Evolutionary conservation across 1,140 invertebrate species (phyloP).

Genomic region (Drosophila burlai): DNA sequence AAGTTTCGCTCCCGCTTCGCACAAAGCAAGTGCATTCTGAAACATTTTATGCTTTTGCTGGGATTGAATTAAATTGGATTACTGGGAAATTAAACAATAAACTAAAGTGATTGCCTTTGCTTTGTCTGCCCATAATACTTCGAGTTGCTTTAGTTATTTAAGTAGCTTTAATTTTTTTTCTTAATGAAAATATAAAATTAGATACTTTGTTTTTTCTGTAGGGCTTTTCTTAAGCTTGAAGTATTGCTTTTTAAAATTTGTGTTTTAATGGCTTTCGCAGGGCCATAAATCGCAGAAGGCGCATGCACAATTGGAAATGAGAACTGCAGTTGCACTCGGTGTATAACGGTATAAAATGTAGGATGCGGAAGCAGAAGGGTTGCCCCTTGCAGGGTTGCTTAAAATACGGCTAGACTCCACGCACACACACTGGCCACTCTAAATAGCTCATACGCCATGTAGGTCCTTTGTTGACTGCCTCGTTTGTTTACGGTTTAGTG

Average conservation of each 20-base stretch:
- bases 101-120: conserved; percentile 7
- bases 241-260: background rate
- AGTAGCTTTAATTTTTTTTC: background rate
- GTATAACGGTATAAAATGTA: conserved; percentile 6
- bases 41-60: conserved; percentile 9
- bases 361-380: conserved; percentile 38
- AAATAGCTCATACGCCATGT: conserved; percentile 80
- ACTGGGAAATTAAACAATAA: conserved; percentile 14
- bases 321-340: conserved; percentile 44
- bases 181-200: background rate
- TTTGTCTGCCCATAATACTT: background rate
- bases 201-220: background rate
- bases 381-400: conserved; percentile 27
- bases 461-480: conserved; percentile 75
- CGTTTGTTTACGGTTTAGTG: conserved; percentile 82
- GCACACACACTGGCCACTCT: conserved; percentile 35
- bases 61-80: conserved; percentile 17
- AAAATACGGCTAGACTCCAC: conserved; percentile 52
- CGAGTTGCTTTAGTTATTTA: background rate
- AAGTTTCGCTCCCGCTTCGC: conserved; percentile 5
- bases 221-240: background rate
- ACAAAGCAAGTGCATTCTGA: conserved; percentile 31
- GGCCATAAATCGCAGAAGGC: conserved; percentile 51
- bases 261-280: conserved; percentile 22
- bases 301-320: conserved; percentile 57